phyloP scores from a whole-genome alignment of 2,888 invertebrate genomes.

The Esperia sulphurella region DNA sequence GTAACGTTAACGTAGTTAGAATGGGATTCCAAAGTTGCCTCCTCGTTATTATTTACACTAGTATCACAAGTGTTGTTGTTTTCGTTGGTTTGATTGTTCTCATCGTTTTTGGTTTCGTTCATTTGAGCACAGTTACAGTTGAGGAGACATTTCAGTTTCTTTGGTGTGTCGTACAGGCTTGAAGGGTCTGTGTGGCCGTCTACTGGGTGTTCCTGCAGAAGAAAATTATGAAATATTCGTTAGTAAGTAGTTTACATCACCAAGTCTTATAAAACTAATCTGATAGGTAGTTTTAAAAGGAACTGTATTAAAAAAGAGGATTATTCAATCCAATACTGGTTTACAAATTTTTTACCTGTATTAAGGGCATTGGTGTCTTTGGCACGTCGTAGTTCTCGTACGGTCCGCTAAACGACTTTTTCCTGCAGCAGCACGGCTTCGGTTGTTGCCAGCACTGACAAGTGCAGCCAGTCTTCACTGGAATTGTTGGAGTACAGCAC shows the following conservation, averaged over 20 bases:
- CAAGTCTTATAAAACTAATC: too few species aligned
- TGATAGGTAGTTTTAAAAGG: too few species aligned
- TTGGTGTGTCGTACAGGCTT: constrained; percentile 86
- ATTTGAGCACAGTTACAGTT: constrained; percentile 77
- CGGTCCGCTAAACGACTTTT: constrained; percentile 74
- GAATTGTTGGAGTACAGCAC: constrained; percentile 78
- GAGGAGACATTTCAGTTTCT: constrained; percentile 85
- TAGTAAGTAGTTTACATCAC: neutral
- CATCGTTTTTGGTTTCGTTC: constrained; percentile 78
- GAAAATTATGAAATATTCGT: neutral
- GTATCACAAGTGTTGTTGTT: constrained; percentile 44
- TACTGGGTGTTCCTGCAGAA: constrained; percentile 67
- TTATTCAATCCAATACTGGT: neutral
- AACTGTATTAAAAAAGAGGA: neutral
- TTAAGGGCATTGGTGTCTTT: constrained; percentile 80
- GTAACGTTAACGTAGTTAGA: constrained; percentile 77
- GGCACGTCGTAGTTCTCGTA: constrained; percentile 91
- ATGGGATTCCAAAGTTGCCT: constrained; percentile 37
- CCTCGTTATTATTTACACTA: constrained; percentile 40
- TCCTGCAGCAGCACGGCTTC: constrained; percentile 59
- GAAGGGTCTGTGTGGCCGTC: constrained; percentile 49
- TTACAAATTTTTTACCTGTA: constrained; percentile 48
- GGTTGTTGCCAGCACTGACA: constrained; percentile 65
- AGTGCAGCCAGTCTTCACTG: constrained; percentile 67
- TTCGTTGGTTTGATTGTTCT: constrained; percentile 35